Evolutionary conservation across 2,888 invertebrate species (phyloP).

Genomic region (Tetranychus truncatus): DNA sequence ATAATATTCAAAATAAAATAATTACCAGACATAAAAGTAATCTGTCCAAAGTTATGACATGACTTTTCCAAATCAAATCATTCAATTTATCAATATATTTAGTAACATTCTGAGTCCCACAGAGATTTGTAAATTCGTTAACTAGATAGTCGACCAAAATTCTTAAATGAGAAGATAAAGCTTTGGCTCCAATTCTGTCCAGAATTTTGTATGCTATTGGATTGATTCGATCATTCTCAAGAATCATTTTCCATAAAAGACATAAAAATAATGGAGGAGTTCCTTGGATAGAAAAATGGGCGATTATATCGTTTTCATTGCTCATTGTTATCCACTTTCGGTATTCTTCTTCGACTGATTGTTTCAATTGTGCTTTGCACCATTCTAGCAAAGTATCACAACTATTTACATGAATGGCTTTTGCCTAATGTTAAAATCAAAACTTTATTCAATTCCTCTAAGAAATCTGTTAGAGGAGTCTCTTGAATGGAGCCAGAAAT

Average conservation of each 20-base stretch:
- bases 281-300: no score
- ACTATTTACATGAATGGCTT: constrained; percentile 41
- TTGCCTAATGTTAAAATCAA: no score
- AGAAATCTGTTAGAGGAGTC: constrained; percentile 36
- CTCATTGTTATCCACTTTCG: constrained; percentile 80
- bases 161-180: constrained; percentile 69
- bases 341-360: constrained; percentile 69
- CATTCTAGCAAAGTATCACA: no score
- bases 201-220: constrained; percentile 88
- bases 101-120: constrained; percentile 61
- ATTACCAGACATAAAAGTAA: constrained; percentile 58
- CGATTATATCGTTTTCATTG: constrained; percentile 84
- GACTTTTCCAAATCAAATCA: constrained; percentile 93
- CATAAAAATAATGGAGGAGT: no score
- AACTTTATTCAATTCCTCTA: no score
- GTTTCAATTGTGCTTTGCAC: constrained; percentile 39
- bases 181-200: constrained; percentile 82
- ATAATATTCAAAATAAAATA: constrained; percentile 11
- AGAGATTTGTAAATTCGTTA: constrained; percentile 69
- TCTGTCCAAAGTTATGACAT: constrained; percentile 82
- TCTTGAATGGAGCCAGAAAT: constrained; percentile 90
- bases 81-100: constrained; percentile 87
- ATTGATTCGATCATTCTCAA: constrained; percentile 78
- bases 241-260: no score
- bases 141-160: constrained; percentile 88